Evolutionary conservation across 2,113 vertebrate species (phyloP), one percentile per base, ranked within the genome.

Genomic region (Ranitomeya variabilis): DNA sequence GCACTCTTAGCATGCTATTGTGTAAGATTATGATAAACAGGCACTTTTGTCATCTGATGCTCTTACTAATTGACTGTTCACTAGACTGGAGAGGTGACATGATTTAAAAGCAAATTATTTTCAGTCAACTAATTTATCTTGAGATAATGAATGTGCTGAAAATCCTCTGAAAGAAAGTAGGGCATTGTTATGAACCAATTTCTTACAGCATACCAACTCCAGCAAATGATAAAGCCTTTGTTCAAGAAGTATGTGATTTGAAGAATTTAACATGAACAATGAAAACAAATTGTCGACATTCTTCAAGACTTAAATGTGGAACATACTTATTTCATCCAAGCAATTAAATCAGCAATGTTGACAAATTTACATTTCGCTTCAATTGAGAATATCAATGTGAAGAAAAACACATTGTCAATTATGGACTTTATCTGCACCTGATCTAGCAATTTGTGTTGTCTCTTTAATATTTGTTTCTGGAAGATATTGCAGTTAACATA

Each of bases 81-180:
- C 12, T 79, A 83, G 86, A 87, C 51, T 1, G 1, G 52, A 0
- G 0, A 2, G 60, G 90, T 87, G 89, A 91, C 84, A 89, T 73
- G 66, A 89, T 16, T 88, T 83, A 90, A 87, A 91, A 90, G n/a
- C 4, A 90, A 91, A 86, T 90, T 85, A 89, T 91, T 90, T 90
- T 89, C 69, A 90, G 89, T 91, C 79, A 90, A 23, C 88, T 81
- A 85, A 5, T 90, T 91, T 91, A 90, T 88, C 83, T 91, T 55
- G 88, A 31, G 66, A 69, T 90, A 91, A 92, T 86, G 77, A 92
- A 85, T 91, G 90, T 66, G 71, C 19, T 18, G 71, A 87, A 89
- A 90, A 86, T 23, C 54, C 87, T 77, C 67, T 76, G 73, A 10
- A 59, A 0, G 0, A 90, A 87, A 71, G 87, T 52, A 91, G 59